These are phyloP conservation scores for Harpagifer antarcticus DNA, from an alignment of 2,797 vertebrate genomes.

Conservation along the genomic window DNA sequence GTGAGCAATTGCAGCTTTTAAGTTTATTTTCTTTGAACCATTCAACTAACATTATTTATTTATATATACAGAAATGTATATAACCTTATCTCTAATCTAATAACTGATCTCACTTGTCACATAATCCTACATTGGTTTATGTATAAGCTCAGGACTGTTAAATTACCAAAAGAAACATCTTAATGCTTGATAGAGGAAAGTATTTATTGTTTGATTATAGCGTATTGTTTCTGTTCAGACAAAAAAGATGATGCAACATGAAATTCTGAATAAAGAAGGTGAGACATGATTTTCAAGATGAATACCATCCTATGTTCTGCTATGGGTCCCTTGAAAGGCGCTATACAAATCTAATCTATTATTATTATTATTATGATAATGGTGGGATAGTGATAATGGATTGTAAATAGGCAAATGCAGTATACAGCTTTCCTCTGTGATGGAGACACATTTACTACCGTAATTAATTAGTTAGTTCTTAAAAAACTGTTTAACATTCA, in stretches of 20 bases:
- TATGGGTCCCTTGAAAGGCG: neutral
- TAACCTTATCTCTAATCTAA: constrained; percentile 4
- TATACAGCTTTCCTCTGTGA: neutral
- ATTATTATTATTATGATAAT: neutral
- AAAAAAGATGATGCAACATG: neutral
- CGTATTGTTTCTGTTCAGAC: neutral
- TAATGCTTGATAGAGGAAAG: neutral
- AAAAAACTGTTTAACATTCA: neutral
- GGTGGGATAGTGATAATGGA: neutral
- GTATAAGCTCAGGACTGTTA: neutral
- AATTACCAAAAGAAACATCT: neutral
- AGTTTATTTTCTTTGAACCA: neutral
- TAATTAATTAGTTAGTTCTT: neutral
- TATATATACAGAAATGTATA: neutral
- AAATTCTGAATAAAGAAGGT: neutral
- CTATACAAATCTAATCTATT: no score
- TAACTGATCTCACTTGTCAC: neutral
- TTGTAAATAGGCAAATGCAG: neutral
- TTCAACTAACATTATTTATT: neutral
- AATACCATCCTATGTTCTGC: neutral
- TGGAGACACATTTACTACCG: neutral
- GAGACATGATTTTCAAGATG: neutral
- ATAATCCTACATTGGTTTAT: neutral
- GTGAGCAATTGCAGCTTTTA: constrained; percentile 14
- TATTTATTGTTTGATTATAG: neutral